A percentile compares a stretch with the other conserved stretches of the same genome.
These are phyloP conservation scores for Drosophila kohkoa DNA, from an alignment of 1,140 invertebrate genomes.

Conservation along the genomic window DNA sequence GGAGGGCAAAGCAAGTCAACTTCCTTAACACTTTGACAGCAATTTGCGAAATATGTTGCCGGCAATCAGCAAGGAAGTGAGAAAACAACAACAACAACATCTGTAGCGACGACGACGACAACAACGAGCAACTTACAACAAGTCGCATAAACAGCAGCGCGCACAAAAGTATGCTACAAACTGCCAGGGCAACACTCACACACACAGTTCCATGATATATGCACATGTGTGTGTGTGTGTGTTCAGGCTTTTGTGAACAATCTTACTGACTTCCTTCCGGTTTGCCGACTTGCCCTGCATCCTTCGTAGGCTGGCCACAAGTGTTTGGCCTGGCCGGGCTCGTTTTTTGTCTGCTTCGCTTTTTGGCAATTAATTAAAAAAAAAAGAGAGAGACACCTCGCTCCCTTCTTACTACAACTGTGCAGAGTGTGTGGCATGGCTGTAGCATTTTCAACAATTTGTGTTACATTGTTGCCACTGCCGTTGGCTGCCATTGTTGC, in stretches of 20 bases:
- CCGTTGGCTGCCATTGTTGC: constrained; percentile 36
- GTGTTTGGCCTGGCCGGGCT: constrained; percentile 64
- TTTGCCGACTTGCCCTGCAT: constrained; percentile 24
- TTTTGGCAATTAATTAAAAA: constrained; percentile 83
- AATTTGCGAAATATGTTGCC: constrained; percentile 84
- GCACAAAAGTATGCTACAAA: constrained; percentile 77
- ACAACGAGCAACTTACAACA: constrained; percentile 69
- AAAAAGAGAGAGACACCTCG: constrained; percentile 52
- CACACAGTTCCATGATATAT: not conserved
- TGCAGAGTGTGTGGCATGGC: constrained; percentile 40
- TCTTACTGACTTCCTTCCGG: constrained; percentile 80
- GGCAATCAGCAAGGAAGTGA: constrained; percentile 80
- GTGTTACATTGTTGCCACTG: constrained; percentile 60
- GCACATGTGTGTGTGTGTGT: constrained; percentile 9
- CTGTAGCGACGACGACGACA: constrained; percentile 19
- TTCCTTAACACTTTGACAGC: constrained; percentile 84
- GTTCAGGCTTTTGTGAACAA: constrained; percentile 63
- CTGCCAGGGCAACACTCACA: constrained; percentile 32
- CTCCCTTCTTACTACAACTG: not conserved
- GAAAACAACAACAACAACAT: constrained; percentile 57
- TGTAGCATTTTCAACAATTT: constrained; percentile 75
- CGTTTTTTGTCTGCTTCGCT: constrained; percentile 63
- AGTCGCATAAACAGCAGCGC: constrained; percentile 74
- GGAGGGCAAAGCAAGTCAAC: constrained; percentile 70
- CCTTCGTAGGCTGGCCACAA: constrained; percentile 53